Evolutionary conservation across 2,888 invertebrate genomes (phyloP), one percentile per base, ranked within the genome.

Genomic region (Bombylius major): DNA sequence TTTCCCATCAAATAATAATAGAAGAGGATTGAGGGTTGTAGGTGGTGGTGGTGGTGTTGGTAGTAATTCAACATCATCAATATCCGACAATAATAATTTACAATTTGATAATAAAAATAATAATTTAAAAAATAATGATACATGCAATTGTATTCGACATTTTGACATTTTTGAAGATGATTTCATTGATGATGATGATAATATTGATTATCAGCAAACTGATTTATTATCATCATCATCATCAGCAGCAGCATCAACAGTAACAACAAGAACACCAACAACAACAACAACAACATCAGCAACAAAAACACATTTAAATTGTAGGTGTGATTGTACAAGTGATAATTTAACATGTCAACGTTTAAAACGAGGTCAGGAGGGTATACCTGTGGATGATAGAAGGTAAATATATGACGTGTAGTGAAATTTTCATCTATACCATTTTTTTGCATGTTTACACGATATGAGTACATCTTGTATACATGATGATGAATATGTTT

Each of bases 271-370:
- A 31, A 14, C 5, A 49, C 48, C 42, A 52, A 13, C 32, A 47
- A 46, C 36, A 13, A 23, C 23, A 11, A 4, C 12, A 31, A 54
- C 47, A 32, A 42, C 50, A 11, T 3, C 33, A 11, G 12, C 45
- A 23, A 32, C 23, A 4, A 7, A 5, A 31, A 14, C 4, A 45
- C 51, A 23, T 45, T 7, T 13, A 47, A 46, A 14, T 6, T 86
- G 86, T 66, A 75, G 77, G 49, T 86, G 86, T 67, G 82, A 82
- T 63, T 86, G 86, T 64, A 77, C 77, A 61, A 79, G 81, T 60
- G 75, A 75, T 59, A 78, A 82, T 64, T 69, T 75, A 53, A 78
- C 78, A 51, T 85, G 85, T 67, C 72, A 79, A 54, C 72, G 78
- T 59, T 76, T 82, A 64, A 82, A 82, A 65, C 77, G 78, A 59